Percentiles rank a stretch among this genome's conserved stretches.
Evolutionary conservation across 2,797 vertebrate genomes (phyloP).

Genomic region (Diglossa cyanea): DNA sequence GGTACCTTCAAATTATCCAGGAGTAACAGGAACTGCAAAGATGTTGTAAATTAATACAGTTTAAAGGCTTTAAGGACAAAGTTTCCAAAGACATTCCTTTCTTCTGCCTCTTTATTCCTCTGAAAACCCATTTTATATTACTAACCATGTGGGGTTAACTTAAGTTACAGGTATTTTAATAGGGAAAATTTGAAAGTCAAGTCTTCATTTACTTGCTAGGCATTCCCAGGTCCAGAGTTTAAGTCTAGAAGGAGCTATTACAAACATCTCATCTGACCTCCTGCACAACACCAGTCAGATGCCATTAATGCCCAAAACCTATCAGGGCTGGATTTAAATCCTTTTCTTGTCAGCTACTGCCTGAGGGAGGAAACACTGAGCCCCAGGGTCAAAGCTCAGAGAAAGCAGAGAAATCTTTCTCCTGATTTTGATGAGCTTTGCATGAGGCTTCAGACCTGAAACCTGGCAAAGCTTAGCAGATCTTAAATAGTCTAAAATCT

Average conservation of each 20-base stretch:
- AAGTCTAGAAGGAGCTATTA: background rate
- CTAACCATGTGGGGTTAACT: background rate
- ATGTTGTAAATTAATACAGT: background rate
- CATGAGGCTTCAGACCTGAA: background rate
- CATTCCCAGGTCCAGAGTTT: background rate
- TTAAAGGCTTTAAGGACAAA: background rate
- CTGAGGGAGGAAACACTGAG: background rate
- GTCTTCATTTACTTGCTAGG: background rate
- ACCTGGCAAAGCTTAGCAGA: background rate
- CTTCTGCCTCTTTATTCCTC: background rate
- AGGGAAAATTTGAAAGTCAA: background rate
- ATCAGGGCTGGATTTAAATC: background rate
- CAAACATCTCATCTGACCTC: background rate
- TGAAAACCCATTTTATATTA: background rate
- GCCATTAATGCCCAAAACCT: background rate
- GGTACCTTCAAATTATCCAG: background rate
- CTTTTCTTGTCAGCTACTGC: background rate
- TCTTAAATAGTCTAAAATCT: background rate
- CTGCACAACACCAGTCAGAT: background rate
- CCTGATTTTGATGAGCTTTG: background rate
- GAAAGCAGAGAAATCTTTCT: background rate
- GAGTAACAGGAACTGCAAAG: conserved; percentile 9
- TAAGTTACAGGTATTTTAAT: background rate
- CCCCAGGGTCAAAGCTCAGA: background rate
- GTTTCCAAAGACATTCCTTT: background rate